These are phyloP conservation scores for Plebejus anna DNA, from an alignment of 2,888 invertebrate genomes.

Conservation along the genomic window DNA sequence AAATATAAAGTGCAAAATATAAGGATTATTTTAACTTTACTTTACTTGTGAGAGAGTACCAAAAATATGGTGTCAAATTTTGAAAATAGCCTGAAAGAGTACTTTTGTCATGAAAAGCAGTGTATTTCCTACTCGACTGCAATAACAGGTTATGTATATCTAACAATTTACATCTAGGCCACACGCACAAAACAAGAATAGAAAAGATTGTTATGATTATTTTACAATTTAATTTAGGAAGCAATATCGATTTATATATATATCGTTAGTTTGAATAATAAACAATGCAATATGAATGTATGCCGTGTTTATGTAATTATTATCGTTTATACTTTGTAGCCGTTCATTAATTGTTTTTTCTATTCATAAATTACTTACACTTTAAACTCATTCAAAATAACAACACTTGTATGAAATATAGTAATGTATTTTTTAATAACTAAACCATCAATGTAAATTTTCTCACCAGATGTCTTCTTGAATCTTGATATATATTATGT, in stretches of 20 bases:
- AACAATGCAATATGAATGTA: constrained; percentile 38
- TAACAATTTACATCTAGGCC: neutral
- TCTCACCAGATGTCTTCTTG: no score
- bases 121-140: neutral
- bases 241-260: constrained; percentile 42
- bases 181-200: constrained; percentile 34
- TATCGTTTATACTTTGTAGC: constrained; percentile 31
- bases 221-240: constrained; percentile 43
- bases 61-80: no score
- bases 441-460: no score
- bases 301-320: constrained; percentile 39
- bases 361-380: neutral
- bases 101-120: neutral
- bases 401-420: no score
- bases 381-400: no score
- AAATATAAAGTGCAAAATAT: no score
- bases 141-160: constrained; percentile 5
- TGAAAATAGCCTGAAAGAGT: no score
- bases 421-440: no score
- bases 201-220: constrained; percentile 42
- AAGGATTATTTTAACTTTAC: no score
- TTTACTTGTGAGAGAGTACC: no score
- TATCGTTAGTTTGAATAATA: constrained; percentile 39
- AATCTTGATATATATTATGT: no score
- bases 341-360: neutral